These are phyloP conservation scores for Cynopterus sphinx DNA, from an alignment of 2,797 vertebrate genomes.

Conservation along the genomic window DNA sequence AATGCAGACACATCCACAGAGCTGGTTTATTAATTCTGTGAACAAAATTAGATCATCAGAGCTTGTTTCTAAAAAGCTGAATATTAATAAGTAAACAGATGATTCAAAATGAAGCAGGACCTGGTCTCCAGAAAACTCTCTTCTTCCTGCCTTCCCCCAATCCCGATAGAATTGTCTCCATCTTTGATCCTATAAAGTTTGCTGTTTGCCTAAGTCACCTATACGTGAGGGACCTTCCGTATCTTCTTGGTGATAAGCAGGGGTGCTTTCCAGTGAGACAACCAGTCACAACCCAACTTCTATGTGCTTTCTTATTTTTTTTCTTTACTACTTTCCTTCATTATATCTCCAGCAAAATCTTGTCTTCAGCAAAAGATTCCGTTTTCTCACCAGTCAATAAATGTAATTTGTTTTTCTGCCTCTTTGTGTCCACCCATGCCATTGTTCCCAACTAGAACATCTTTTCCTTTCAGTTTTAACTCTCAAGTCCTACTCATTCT, in stretches of 20 bases:
- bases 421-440: background rate
- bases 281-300: background rate
- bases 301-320: background rate
- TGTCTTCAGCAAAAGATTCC: background rate
- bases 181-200: background rate
- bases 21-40: slow-evolving; percentile 45
- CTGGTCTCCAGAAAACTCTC: background rate
- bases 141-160: background rate
- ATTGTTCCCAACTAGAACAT: background rate
- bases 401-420: background rate
- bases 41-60: slow-evolving; percentile 45
- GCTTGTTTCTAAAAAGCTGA: slow-evolving; percentile 35
- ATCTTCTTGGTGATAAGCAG: background rate
- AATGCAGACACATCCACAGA: slow-evolving; percentile 2
- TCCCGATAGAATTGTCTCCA: background rate
- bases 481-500: background rate
- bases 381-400: background rate
- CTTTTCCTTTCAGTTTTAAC: background rate
- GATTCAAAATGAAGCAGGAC: background rate
- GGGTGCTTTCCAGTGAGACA: background rate
- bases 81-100: slow-evolving; percentile 40
- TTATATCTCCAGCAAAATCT: background rate
- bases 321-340: background rate
- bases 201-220: background rate
- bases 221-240: background rate